Percentiles rank a stretch among this genome's conserved stretches.
These are phyloP conservation scores for Caretta caretta DNA, from an alignment of 2,113 vertebrate genomes.

Conservation along the genomic window DNA sequence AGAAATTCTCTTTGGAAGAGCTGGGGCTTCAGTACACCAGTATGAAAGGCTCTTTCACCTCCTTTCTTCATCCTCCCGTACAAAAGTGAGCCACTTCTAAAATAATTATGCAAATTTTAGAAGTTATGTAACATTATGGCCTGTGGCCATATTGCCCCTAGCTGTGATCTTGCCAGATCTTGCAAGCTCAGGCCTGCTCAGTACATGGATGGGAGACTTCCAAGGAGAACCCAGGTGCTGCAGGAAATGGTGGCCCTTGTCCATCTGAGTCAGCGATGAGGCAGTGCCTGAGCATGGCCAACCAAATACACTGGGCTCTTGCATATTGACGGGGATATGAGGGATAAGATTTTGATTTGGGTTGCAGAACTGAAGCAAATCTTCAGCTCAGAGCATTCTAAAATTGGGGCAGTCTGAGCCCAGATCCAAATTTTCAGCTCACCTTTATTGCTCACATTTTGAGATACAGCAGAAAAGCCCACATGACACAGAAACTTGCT, in stretches of 20 bases:
- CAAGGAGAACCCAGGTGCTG: not conserved
- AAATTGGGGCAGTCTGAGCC: not conserved
- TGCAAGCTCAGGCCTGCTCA: constrained; percentile 17
- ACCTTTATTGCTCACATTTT: rapidly evolving
- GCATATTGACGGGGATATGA: rapidly evolving
- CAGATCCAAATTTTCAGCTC: not conserved
- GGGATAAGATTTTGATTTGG: not conserved
- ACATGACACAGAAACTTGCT: not conserved
- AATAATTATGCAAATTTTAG: constrained; percentile 3
- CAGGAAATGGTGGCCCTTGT: not conserved
- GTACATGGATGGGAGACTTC: not conserved
- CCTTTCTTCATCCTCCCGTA: not conserved
- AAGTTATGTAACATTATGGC: constrained; percentile 44
- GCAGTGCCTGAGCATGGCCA: rapidly evolving
- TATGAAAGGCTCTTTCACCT: not conserved
- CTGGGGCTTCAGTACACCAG: not conserved
- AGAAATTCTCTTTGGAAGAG: not conserved
- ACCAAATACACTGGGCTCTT: rapidly evolving
- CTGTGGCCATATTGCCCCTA: constrained; percentile 27
- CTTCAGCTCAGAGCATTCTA: not conserved
- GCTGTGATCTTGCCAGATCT: constrained; percentile 19
- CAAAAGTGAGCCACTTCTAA: not conserved
- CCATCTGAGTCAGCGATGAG: not conserved
- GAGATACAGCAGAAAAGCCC: rapidly evolving
- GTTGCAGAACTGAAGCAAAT: not conserved